Evolutionary conservation across 2,797 vertebrate species (phyloP), one percentile per base, ranked within the genome.

Genomic region (Cottoperca gobio): DNA sequence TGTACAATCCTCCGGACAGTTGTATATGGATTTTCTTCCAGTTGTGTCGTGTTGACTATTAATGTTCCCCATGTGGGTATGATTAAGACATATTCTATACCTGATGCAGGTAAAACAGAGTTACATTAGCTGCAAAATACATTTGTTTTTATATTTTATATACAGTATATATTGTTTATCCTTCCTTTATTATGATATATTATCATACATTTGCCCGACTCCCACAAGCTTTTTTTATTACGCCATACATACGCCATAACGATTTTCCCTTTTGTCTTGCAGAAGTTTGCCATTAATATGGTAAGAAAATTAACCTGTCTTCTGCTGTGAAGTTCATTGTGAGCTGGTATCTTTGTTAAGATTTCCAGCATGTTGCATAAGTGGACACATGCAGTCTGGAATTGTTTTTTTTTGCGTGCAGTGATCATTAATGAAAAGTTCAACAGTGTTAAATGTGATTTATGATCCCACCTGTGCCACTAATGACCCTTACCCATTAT

Each of bases 361-460:
- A 64, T 76, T 63, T 23, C 54, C 39, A 33, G 14, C 31, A 75
- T 63, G 52, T 53, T 70, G 4, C 28, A 24, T 21, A 55, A 78
- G 14, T 52, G 28, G 48, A 66, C 40, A 39, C 21, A 43, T 28
- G 53, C 39, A 45, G 57, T 48, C 42, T 52, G 12, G 0, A 68
- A 73, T 79, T 52, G 72, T 48, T 5, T 28, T 13, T 16, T 31
- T 67, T 46, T 45, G 16, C 8, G 33, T 55, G 23, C 4, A 14
- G 28, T 77, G 79, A 83, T 73, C 60, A 55, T 88, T 69, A 79
- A 82, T 83, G 45, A 84, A 88, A 86, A 67, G 77, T 84, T 86
- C 76, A 86, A 1, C 46, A 21, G 68, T 82, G 80, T 84, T 85
- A 81, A 88, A 81, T 21, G 33, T 82, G 80, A 88, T 90, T 87